Conservation (phyloP, 1,140 invertebrate genomes). For the Harlomillsia oculata region DNA sequence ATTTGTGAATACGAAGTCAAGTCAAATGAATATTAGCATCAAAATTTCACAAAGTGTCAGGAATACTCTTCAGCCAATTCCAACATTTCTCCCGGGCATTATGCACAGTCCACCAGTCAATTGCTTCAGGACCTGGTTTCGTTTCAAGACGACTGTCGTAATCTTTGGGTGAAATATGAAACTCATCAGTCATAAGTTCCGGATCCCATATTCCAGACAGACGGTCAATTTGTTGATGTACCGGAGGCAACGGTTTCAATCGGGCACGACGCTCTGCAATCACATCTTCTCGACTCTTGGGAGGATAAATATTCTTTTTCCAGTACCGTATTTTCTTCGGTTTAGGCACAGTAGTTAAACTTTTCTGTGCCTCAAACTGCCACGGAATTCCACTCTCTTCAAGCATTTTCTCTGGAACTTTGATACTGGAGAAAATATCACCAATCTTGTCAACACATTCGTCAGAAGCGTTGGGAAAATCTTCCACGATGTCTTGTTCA, state of each 20-base stretch:
- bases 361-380: constrained; percentile 18
- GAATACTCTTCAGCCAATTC: constrained; percentile 25
- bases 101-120: constrained; percentile 16
- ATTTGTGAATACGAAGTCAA: too few relatives aligned
- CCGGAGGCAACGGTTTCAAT: not conserved
- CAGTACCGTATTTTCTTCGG: constrained; percentile 13
- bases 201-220: constrained; percentile 31
- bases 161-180: constrained; percentile 14
- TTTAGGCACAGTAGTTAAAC: not conserved
- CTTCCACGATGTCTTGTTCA: too few relatives aligned
- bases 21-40: too few relatives aligned
- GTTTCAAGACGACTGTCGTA: constrained; percentile 15
- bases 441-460: not conserved
- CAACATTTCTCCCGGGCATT: constrained; percentile 20
- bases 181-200: constrained; percentile 18
- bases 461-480: too few relatives aligned
- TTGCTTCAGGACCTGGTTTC: not conserved
- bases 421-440: not conserved
- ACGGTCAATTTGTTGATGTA: constrained; percentile 21
- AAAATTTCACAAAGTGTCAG: constrained; percentile 1
- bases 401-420: not conserved
- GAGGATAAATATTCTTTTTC: constrained; percentile 27
- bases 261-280: constrained; percentile 15
- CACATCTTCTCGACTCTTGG: constrained; percentile 11
- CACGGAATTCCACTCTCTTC: too few relatives aligned